Base-by-base conservation (phyloP, 2,888 invertebrate genomes). In the Agrotis puta region DNA sequence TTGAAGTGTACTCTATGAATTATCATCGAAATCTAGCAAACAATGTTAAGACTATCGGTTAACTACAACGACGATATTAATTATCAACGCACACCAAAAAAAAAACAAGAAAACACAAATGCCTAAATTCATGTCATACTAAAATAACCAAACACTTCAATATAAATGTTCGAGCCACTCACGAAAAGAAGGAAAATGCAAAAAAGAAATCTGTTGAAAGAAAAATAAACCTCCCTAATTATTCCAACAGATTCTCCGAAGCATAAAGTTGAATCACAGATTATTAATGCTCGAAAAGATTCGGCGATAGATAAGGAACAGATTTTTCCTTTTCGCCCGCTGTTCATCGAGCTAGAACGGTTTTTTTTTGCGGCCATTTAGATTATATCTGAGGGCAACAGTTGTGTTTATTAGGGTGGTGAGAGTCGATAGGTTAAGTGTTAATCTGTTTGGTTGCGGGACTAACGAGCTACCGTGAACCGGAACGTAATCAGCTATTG, bases 251-350 rank as follows among this genome's bases (percentile, higher is more conserved):
- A 81, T 64, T 66, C 71, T 45, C 20, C 48, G 62, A 54, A 56
- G 62, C 73, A 64, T 71, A 73, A 78, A 65, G 75, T 82, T 54
- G 74, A 82, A 74, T 80, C 74, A 67, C 53, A 58, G 64, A 67
- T 81, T 81, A 81, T 74, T 70, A 79, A 82, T 82, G 80, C 67
- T 67, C 53, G 67, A 50, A 58, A 70, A 79, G 80, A 79, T 79
- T 69, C 47, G 50, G 64, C 51, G 70, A 65, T 67, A 58, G 74
- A 74, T 74, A 68, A 54, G 57, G 58, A 68, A 64, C 70, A 74
- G 70, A 67, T 79, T 74, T 73, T 82, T 79, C 64, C 45, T 77
- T 64, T 72, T 63, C 20, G 11, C 62, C 51, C 57, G 56, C 56
- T 64, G 62, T 61, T 79, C 74, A 74, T 68, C 64, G 65, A 48